Conservation (phyloP, 2,113 vertebrate genomes). For the Macrotis lagotis region DNA sequence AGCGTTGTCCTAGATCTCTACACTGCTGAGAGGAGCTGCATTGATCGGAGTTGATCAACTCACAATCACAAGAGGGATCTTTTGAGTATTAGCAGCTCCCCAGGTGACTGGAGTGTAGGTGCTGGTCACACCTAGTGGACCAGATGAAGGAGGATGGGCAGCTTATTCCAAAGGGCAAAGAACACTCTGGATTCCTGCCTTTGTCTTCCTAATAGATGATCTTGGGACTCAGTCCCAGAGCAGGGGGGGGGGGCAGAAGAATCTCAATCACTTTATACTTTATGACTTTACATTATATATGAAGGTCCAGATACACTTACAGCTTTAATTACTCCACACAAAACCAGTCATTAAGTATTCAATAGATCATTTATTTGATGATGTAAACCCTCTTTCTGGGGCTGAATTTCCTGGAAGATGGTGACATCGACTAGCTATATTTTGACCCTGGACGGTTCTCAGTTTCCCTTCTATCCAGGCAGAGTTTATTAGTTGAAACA, state of each 20-base stretch:
- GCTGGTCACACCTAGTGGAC: background rate
- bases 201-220: conserved; percentile 1
- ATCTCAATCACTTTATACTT: conserved; percentile 55
- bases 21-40: too few relatives aligned
- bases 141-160: background rate
- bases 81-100: background rate
- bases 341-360: conserved; percentile 85
- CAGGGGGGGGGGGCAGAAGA: conserved; percentile 34
- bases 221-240: conserved; percentile 37
- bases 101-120: background rate
- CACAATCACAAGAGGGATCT: too few relatives aligned
- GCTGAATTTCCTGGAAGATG: conserved; percentile 56
- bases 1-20: too few relatives aligned
- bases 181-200: background rate
- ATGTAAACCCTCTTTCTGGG: conserved; percentile 65
- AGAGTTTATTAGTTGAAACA: conserved; percentile 47
- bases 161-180: conserved; percentile 22
- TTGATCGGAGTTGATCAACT: too few relatives aligned
- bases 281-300: conserved; percentile 84
- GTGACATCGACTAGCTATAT: conserved; percentile 35
- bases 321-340: conserved; percentile 79
- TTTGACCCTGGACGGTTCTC: conserved; percentile 40
- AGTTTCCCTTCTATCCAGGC: conserved; percentile 28
- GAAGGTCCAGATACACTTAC: conserved; percentile 84
- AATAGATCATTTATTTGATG: conserved; percentile 77